A percentile compares a stretch with the other conserved stretches of the same genome.
Evolutionary conservation across 2,797 vertebrate species (phyloP).

Genomic region (Chloroceryle amazona): DNA sequence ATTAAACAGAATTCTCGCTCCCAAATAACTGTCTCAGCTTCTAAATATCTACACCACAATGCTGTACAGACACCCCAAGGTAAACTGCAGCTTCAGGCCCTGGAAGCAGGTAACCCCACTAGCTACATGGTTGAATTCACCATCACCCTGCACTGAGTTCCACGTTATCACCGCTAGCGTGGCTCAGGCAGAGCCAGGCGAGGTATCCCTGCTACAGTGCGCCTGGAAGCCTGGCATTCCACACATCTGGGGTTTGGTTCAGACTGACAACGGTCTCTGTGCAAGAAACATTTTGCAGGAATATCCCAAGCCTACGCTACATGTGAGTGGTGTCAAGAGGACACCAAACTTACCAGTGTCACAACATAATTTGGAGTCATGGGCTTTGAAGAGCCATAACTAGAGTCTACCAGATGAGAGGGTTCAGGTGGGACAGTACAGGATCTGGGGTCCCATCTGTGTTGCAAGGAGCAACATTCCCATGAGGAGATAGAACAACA

Average conservation of each 20-base stretch:
- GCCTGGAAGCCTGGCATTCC: background rate
- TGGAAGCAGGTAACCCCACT: background rate
- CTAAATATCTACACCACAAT: background rate
- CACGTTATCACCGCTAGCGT: fast-evolving
- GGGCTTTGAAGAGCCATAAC: background rate
- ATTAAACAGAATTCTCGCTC: constrained; percentile 38
- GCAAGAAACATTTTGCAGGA: background rate
- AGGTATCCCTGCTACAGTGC: background rate
- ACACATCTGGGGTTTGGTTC: background rate
- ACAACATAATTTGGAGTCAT: fast-evolving
- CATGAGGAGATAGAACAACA: background rate
- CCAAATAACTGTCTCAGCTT: background rate
- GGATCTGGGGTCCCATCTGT: background rate
- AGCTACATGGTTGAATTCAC: background rate
- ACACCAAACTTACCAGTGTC: background rate
- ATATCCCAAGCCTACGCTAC: fast-evolving
- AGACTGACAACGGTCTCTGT: background rate
- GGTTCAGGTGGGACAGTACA: fast-evolving
- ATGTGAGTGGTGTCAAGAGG: background rate
- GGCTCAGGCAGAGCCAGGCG: background rate
- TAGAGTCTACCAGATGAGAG: background rate
- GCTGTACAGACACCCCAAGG: background rate
- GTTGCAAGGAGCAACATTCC: background rate
- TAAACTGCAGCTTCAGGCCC: background rate
- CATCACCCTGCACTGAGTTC: background rate